Evolutionary conservation across 2,888 invertebrate genomes (phyloP).

Genomic region (Anarsia innoxiella): DNA sequence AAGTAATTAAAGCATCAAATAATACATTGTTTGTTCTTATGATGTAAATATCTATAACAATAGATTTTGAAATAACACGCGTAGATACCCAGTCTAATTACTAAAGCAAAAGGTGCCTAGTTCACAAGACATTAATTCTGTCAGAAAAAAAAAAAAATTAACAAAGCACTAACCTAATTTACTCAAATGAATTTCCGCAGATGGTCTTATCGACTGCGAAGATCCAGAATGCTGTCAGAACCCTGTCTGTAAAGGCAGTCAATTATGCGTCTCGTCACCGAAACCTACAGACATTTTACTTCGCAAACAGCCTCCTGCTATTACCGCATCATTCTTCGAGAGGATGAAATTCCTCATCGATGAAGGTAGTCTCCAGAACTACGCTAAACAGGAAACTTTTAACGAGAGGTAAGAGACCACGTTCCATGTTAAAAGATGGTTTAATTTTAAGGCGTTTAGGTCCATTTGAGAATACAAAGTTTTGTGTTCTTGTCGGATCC

Average conservation of each 20-base stretch:
- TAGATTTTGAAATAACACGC: no score
- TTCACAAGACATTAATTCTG: neutral
- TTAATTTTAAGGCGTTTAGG: no score
- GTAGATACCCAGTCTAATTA: no score
- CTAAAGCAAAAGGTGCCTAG: no score
- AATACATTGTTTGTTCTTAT: no score
- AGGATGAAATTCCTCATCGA: constrained; percentile 99
- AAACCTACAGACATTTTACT: constrained; percentile 97
- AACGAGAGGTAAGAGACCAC: constrained; percentile 91
- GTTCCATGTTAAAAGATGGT: constrained; percentile 64
- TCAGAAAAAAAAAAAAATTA: neutral
- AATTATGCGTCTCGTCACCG: constrained; percentile 94
- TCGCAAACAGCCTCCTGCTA: constrained; percentile 95
- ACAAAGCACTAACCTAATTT: neutral
- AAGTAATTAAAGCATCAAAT: no score
- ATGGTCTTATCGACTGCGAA: constrained; percentile 97
- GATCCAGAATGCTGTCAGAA: constrained; percentile 98
- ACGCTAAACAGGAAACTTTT: constrained; percentile 95
- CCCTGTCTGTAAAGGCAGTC: constrained; percentile 87
- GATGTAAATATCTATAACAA: no score
- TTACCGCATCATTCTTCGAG: constrained; percentile 98
- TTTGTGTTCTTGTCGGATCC: no score
- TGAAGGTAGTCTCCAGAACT: constrained; percentile 98
- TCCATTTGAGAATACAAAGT: no score
- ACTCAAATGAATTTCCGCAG: constrained; percentile 64